Percentiles rank a stretch among this genome's conserved stretches.
Conservation (phyloP, 2,797 vertebrate species). For the Heteromormyrus szaboi region DNA sequence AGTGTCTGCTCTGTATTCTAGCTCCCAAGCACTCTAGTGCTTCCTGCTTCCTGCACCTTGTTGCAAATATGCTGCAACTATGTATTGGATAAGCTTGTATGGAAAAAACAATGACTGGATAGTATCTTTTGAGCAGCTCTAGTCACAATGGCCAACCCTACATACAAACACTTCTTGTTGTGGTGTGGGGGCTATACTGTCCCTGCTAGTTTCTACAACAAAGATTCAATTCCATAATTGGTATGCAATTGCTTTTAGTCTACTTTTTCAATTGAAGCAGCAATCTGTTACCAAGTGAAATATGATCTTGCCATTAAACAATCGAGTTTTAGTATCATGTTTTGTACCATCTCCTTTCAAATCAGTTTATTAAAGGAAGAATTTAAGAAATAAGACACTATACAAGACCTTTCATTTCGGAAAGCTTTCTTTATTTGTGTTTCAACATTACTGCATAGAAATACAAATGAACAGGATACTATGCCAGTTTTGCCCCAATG, state of each 20-base stretch:
- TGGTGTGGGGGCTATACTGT: background rate
- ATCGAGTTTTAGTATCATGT: background rate
- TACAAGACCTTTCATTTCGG: background rate
- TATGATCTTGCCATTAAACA: background rate
- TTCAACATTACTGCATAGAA: constrained; percentile 51
- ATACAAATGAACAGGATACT: constrained; percentile 56
- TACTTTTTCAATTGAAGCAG: background rate
- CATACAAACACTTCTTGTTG: background rate
- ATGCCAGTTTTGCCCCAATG: constrained; percentile 32
- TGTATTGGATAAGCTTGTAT: background rate
- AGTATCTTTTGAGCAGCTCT: background rate
- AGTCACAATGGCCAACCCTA: background rate
- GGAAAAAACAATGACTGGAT: background rate
- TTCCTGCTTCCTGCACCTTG: background rate
- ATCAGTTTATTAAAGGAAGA: background rate
- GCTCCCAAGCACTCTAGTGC: background rate
- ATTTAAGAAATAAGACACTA: background rate
- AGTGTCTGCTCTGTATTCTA: background rate
- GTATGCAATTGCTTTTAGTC: background rate
- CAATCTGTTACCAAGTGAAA: background rate
- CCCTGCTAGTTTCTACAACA: background rate
- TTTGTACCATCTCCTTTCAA: background rate
- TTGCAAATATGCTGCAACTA: background rate
- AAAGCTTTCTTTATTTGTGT: constrained; percentile 41
- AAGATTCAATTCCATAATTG: background rate